Evolutionary conservation across 2,888 invertebrate genomes (phyloP), one percentile per base, ranked within the genome.

Genomic region (Leptogaster cylindrica): DNA sequence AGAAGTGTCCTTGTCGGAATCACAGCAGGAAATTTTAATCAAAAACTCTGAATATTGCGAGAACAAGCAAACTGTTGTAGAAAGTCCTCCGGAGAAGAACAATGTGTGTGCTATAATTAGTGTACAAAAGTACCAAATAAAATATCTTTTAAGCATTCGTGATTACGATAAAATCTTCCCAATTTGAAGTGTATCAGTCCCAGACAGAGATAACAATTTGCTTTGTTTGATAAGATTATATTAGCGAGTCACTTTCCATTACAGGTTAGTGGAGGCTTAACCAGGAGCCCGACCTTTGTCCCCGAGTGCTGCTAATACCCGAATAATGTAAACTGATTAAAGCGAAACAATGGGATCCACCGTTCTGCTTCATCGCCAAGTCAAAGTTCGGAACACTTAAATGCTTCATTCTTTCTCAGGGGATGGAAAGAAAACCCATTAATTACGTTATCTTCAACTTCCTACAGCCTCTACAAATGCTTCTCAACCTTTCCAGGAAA

Each of bases 371-470:
- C 16, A 23, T 36, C 12, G n/a, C 7, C 39, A 23, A 25, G 25
- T 8, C 25, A 58, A 58, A 58, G 58, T 20, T 23, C 16, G 41
- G 25, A 58, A 39, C 23, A 25, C 39, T 41, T 41, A 16, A 58
- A 12, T 10, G 14, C 20, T 18, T 23, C n/a, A 28, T 12, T 46
- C 46, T 36, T 39, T 18, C 14, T 39, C 39, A 20, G 14, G 39
- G 58, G 58, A 58, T 20, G 23, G 25, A 41, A 58, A 65, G 41
- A 31, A 52, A 51, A 25, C 51, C 51, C 65, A 65, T 65, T 52
- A 65, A 65, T 65, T 51, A 65, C 33, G 65, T 65, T 65, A 65
- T 65, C 65, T 65, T 65, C 36, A 65, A 65, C 39, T 65, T 51
- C 65, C 55, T 46, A 48, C 31, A 65, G 58, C 41, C 27, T n/a